Evolutionary conservation across 2,113 vertebrate species (phyloP).

Genomic region (Anarrhichthys ocellatus): DNA sequence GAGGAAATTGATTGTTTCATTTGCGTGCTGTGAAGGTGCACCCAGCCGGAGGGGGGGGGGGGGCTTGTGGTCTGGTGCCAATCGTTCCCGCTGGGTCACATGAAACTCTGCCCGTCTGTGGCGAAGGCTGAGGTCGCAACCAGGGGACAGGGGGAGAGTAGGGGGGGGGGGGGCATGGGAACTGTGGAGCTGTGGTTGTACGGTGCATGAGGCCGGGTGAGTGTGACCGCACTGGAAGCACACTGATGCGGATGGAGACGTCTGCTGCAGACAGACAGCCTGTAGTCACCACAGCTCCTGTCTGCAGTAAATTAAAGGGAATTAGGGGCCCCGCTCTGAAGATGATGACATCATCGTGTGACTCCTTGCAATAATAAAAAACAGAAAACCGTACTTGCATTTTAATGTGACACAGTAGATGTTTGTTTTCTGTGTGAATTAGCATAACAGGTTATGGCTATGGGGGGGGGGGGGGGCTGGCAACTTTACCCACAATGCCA

Average conservation of each 20-base stretch:
- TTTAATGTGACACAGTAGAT: slow-evolving; percentile 51
- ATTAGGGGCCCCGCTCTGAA: slow-evolving; percentile 66
- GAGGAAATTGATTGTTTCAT: slow-evolving; percentile 36
- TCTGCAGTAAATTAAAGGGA: slow-evolving; percentile 71
- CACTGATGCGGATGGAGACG: slow-evolving; percentile 40
- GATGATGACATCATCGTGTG: slow-evolving; percentile 75
- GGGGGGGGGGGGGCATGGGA: slow-evolving; percentile 38
- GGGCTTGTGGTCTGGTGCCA: slow-evolving; percentile 15
- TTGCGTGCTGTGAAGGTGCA: slow-evolving; percentile 55
- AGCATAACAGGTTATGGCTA: slow-evolving; percentile 30
- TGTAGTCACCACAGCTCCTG: slow-evolving; percentile 64
- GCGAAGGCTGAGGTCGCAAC: slow-evolving; percentile 58
- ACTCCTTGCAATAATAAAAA: slow-evolving; percentile 68
- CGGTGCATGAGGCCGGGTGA: slow-evolving; percentile 31
- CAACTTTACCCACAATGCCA: slow-evolving; percentile 41
- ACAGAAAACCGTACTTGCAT: slow-evolving; percentile 61
- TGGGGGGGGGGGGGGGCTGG: neutral
- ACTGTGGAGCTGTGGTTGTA: slow-evolving; percentile 44
- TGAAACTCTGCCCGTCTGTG: slow-evolving; percentile 55
- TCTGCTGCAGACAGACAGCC: slow-evolving; percentile 43
- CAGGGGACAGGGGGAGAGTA: neutral
- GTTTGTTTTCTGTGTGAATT: slow-evolving; percentile 48
- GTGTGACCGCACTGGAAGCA: slow-evolving; percentile 41
- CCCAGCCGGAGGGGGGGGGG: neutral
- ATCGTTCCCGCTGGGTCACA: slow-evolving; percentile 42